Evolutionary conservation across 2,797 vertebrate species (phyloP), one percentile per base, ranked within the genome.

Genomic region (Girardinus metallicus): DNA sequence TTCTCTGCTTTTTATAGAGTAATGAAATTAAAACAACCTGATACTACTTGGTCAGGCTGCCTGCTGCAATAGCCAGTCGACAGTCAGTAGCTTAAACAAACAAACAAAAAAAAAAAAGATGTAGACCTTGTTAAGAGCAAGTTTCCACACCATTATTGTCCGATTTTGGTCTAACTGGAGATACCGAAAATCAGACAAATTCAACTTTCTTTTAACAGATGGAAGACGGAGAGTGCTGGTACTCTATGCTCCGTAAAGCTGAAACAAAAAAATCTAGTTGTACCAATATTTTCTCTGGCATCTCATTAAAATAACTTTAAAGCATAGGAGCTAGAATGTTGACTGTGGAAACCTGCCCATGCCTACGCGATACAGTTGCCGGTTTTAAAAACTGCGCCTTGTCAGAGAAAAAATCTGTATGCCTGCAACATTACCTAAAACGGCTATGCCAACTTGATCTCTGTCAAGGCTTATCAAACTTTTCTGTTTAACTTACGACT

Each of bases 391-490:
- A 87, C 6, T 53, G 85, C 80, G 75, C 82, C 79, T 80, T 93
- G 86, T 91, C 90, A 84, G 34, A 89, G 57, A 73, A 73, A 86
- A 90, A 85, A 85, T 85, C 71, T 83, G 75, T 82, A 71, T 83
- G 81, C 83, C 79, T 86, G 75, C 84, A 78, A 53, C 12, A 26
- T 82, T 90, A 78, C 77, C 73, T 85, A 53, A 84, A 85, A 91
- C 88, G 80, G 80, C 68, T 78, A 84, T 80, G 70, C 51, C 82
- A 91, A 75, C 76, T 57, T 82, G 39, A 74, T 86, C 80, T 87
- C 66, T 89, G 83, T 79, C 76, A 44, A 72, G 71, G 62, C 84
- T 86, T 88, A 92, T 88, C 87, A 83, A n/a, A 80, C 57, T 62
- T 82, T 80, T 81, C 34, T 72, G 76, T 83, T 88, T 34, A 75